Evolutionary conservation across 2,797 vertebrate genomes (phyloP).

Genomic region (Otolemur crassicaudatus): DNA sequence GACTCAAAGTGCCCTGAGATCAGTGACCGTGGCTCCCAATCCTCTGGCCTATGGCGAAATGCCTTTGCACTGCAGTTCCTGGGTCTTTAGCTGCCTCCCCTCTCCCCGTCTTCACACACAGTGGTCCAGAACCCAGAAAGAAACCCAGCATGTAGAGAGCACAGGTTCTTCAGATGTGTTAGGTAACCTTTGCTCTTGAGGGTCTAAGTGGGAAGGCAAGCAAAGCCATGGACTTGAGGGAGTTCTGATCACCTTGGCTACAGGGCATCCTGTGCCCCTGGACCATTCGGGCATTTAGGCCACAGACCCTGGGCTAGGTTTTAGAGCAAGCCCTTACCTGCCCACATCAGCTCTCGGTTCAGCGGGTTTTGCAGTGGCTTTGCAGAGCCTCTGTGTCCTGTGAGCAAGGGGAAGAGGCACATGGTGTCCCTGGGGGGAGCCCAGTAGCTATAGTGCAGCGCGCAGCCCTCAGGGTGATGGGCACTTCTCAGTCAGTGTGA

Average conservation of each 20-base stretch:
- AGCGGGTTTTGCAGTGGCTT: background rate
- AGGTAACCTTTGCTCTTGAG: background rate
- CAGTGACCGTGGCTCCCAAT: background rate
- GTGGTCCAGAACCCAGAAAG: background rate
- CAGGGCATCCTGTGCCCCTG: background rate
- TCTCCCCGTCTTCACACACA: accelerated
- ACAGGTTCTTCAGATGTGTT: background rate
- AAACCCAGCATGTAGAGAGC: background rate
- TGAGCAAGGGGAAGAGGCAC: background rate
- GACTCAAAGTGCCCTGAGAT: background rate
- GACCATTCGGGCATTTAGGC: background rate
- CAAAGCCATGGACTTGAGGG: background rate
- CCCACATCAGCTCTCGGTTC: accelerated
- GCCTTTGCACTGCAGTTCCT: background rate
- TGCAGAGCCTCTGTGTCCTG: background rate
- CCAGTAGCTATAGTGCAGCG: background rate
- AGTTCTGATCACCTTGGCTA: background rate
- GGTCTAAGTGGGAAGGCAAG: background rate
- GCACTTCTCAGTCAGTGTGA: background rate
- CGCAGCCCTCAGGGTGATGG: background rate
- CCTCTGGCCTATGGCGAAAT: background rate
- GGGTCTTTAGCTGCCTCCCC: too few species aligned
- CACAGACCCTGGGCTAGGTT: background rate
- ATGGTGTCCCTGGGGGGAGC: background rate
- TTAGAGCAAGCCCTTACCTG: accelerated